Percentiles rank a stretch among this genome's conserved stretches.
These are phyloP conservation scores for Felis catus DNA, from an alignment of 2,113 vertebrate species.

Conservation along the genomic window F.catus_Fca126_mat1.0 CM031411.1:31743001-31743500, in stretches of 20 bases:
- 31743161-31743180: too few relatives aligned
- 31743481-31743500: background rate
- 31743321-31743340: background rate
- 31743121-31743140: too few relatives aligned
- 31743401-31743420: background rate
- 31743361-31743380: background rate
- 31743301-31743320: background rate
- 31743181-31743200: too few relatives aligned
- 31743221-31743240: too few relatives aligned
- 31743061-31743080: too few relatives aligned
- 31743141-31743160: too few relatives aligned
- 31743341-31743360: background rate
- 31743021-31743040: background rate
- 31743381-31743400: background rate
- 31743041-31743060: background rate
- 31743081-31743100: too few relatives aligned
- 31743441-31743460: background rate
- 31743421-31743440: background rate
- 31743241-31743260: background rate
- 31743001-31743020: background rate
- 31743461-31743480: background rate
- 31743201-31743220: too few relatives aligned
- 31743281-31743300: background rate
- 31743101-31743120: too few relatives aligned
- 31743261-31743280: background rate